Percentiles rank a stretch among this genome's conserved stretches.
These are phyloP conservation scores for Acholoe squamosa DNA, from an alignment of 2,888 invertebrate species.

Conservation along the genomic window DNA sequence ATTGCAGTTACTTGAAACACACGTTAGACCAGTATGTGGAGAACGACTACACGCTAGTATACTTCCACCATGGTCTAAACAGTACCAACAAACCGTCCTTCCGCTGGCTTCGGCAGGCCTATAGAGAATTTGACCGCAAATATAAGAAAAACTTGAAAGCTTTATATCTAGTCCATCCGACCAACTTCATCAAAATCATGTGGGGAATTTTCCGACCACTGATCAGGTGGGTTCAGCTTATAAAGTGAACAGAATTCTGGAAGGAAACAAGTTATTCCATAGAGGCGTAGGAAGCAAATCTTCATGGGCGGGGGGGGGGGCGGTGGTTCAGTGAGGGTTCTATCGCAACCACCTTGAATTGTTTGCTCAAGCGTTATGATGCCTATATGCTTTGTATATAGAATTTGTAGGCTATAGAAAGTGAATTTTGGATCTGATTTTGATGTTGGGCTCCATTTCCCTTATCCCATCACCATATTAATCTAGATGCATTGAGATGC, in stretches of 20 bases:
- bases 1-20: conserved; percentile 92
- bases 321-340: no score
- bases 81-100: conserved; percentile 98
- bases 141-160: conserved; percentile 99
- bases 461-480: no score
- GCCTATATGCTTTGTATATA: no score
- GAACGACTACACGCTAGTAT: conserved; percentile 98
- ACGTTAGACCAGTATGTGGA: conserved; percentile 98
- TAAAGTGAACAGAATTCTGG: conserved; percentile 85
- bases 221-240: conserved; percentile 89
- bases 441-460: no score
- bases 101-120: conserved; percentile 98
- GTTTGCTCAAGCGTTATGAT: no score
- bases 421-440: no score
- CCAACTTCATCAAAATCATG: conserved; percentile 94
- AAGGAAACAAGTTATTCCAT: no score
- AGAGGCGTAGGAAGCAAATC: no score
- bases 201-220: conserved; percentile 98
- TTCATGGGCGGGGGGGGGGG: no score
- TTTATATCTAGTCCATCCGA: conserved; percentile 98
- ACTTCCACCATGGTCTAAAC: conserved; percentile 97
- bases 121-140: conserved; percentile 97
- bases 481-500: no score
- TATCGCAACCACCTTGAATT: no score
- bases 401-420: no score